Evolutionary conservation across 1,140 invertebrate genomes (phyloP), one percentile per base, ranked within the genome.

Genomic region (Macrostomum lignano): DNA sequence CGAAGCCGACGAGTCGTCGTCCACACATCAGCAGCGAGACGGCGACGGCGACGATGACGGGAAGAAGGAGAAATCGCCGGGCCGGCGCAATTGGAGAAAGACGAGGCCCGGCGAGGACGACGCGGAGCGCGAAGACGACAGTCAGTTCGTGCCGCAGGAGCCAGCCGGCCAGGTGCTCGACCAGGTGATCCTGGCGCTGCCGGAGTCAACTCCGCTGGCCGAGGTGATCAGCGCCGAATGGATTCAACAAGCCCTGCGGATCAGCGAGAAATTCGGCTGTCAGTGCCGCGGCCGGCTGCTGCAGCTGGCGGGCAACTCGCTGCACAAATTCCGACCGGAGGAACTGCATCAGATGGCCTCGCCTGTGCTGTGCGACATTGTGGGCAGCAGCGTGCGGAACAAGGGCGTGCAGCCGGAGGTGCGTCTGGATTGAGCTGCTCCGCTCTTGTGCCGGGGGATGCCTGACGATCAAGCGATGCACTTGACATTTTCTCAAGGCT

Each of bases 341-440:
- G 49, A 52, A 13, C 40, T 46, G 7, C 44, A 41, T 33, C 37
- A 41, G 14, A 42, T 53, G 9, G 45, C 48, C 7, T 45, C 49
- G 5, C 43, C 45, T 20, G 31, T 52, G 7, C 37, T 53, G 3
- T 42, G 44, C 31, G 49, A 52, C 29, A 48, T 52, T 17, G 41
- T 50, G 0, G 17, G 10, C 10, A 10, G n/a, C 23, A n/a, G 10
- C n/a, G n/a, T n/a, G n/a, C n/a, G n/a, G n/a, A n/a, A n/a, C n/a
- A n/a, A n/a, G n/a, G n/a, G n/a, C n/a, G n/a, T n/a, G n/a, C n/a
- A n/a, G n/a, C n/a, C n/a, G n/a, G n/a, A n/a, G n/a, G n/a, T n/a
- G n/a, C n/a, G n/a, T n/a, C n/a, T n/a, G n/a, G n/a, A n/a, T n/a
- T n/a, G n/a, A n/a, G n/a, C n/a, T n/a, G n/a, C n/a, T n/a, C n/a